phyloP scores from a whole-genome alignment of 2,797 vertebrate genomes.

The Monodelphis domestica region DNA sequence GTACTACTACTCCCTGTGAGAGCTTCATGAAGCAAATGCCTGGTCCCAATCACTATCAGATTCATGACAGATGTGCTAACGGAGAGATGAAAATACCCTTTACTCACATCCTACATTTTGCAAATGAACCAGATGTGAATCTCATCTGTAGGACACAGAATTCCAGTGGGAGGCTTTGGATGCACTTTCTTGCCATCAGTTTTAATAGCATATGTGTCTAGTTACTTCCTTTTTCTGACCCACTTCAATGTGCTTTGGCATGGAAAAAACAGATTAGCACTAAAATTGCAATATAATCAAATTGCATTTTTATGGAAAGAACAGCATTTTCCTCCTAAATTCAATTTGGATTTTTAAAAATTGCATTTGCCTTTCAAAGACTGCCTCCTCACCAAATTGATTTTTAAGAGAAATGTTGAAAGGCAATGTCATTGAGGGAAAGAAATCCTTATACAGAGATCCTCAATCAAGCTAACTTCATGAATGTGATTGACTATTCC shows the following conservation, averaged over 20 bases:
- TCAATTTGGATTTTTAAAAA: slow-evolving; percentile 76
- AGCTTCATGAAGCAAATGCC: neutral
- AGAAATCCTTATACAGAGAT: neutral
- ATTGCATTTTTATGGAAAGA: slow-evolving; percentile 78
- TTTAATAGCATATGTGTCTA: slow-evolving; percentile 17
- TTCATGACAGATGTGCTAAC: neutral
- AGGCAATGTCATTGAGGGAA: slow-evolving; percentile 2
- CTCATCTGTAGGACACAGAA: neutral
- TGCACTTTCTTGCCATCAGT: slow-evolving; percentile 41
- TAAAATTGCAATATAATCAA: slow-evolving; percentile 76
- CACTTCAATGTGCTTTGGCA: slow-evolving; percentile 72
- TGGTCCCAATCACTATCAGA: neutral
- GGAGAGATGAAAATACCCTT: neutral
- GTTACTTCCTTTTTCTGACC: slow-evolving; percentile 66
- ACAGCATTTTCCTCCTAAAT: slow-evolving; percentile 76
- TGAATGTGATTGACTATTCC: neutral
- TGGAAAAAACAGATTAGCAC: slow-evolving; percentile 74
- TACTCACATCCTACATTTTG: neutral
- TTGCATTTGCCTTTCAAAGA: slow-evolving; percentile 69
- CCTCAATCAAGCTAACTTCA: neutral
- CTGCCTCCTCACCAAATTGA: slow-evolving; percentile 72
- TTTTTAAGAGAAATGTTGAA: slow-evolving; percentile 65
- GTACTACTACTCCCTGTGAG: neutral
- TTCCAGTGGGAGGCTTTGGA: neutral
- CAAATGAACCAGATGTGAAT: neutral